These are phyloP conservation scores for Netelia fuscicornis DNA, from an alignment of 2,888 invertebrate species.

Conservation along the genomic window DNA sequence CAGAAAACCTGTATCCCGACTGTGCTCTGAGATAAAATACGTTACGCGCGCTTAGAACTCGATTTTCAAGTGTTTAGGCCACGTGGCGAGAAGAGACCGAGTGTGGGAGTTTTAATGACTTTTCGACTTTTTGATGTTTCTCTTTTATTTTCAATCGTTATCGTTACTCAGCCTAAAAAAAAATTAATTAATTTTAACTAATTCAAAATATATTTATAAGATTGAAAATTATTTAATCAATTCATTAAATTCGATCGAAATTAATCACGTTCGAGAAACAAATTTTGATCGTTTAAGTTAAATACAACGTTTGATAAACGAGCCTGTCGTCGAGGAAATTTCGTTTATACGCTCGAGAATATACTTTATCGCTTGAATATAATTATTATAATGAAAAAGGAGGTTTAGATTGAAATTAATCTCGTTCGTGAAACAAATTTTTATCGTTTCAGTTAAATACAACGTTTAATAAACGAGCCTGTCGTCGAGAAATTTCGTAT, in stretches of 20 bases:
- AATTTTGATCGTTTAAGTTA: background rate
- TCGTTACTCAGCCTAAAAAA: too few relatives aligned
- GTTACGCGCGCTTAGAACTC: conserved; percentile 10
- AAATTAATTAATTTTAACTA: too few relatives aligned
- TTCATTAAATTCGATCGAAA: too few relatives aligned
- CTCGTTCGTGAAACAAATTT: background rate
- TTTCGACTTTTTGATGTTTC: background rate
- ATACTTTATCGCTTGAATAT: conserved; percentile 22
- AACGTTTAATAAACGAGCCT: background rate
- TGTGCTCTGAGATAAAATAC: conserved; percentile 8
- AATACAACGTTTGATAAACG: background rate
- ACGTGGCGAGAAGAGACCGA: background rate
- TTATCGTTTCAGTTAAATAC: background rate
- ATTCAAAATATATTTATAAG: too few relatives aligned
- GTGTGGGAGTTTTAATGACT: conserved; percentile 1
- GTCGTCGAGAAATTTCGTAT: background rate
- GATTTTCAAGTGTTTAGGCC: conserved; percentile 8
- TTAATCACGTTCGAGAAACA: too few relatives aligned
- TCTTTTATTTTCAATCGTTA: background rate
- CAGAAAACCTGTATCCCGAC: conserved; percentile 69
- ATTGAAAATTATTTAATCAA: too few relatives aligned
- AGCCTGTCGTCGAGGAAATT: background rate
- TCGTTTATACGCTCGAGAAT: background rate
- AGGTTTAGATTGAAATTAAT: background rate
- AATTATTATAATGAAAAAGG: conserved; percentile 18